Conservation (phyloP, 2,797 vertebrate species). For the Cyclopterus lumpus region DNA sequence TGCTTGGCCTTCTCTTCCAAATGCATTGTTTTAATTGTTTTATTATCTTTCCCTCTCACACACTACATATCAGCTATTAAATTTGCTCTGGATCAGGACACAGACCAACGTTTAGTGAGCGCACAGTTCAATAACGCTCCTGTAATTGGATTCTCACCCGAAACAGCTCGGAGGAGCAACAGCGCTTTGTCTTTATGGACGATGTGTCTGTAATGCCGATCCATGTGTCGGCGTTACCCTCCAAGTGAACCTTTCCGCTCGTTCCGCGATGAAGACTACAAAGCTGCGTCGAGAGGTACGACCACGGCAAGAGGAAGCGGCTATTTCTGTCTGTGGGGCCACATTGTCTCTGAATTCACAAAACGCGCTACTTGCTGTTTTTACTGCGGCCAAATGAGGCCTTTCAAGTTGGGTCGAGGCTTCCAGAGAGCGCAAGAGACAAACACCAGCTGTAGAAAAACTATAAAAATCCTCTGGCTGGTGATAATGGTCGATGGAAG, state of each 20-base stretch:
- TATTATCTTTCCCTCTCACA: background rate
- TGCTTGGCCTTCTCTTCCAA: background rate
- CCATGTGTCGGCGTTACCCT: slow-evolving; percentile 46
- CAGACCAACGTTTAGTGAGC: slow-evolving; percentile 21
- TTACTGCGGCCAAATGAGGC: slow-evolving; percentile 42
- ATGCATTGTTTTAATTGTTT: slow-evolving; percentile 2
- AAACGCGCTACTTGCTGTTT: slow-evolving; percentile 25
- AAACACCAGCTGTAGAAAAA: slow-evolving; percentile 22
- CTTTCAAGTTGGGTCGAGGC: slow-evolving; percentile 7
- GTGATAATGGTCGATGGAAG: slow-evolving; percentile 26
- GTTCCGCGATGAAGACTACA: slow-evolving; percentile 27
- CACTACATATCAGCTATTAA: slow-evolving; percentile 19
- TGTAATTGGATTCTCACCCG: slow-evolving; percentile 39
- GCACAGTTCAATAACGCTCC: slow-evolving; percentile 15
- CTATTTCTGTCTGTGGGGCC: slow-evolving; percentile 54
- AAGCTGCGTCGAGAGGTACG: slow-evolving; percentile 23
- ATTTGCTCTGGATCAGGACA: slow-evolving; percentile 29
- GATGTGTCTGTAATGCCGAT: slow-evolving; percentile 43
- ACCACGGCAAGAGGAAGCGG: slow-evolving; percentile 38
- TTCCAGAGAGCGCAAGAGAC: slow-evolving; percentile 7
- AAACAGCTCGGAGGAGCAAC: slow-evolving; percentile 23
- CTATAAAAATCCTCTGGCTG: slow-evolving; percentile 18
- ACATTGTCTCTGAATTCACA: slow-evolving; percentile 49
- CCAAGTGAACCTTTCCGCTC: slow-evolving; percentile 47
- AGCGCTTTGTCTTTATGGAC: slow-evolving; percentile 35